phyloP scores from a whole-genome alignment of 2,888 invertebrate species.

The Andrena flavipes region DNA sequence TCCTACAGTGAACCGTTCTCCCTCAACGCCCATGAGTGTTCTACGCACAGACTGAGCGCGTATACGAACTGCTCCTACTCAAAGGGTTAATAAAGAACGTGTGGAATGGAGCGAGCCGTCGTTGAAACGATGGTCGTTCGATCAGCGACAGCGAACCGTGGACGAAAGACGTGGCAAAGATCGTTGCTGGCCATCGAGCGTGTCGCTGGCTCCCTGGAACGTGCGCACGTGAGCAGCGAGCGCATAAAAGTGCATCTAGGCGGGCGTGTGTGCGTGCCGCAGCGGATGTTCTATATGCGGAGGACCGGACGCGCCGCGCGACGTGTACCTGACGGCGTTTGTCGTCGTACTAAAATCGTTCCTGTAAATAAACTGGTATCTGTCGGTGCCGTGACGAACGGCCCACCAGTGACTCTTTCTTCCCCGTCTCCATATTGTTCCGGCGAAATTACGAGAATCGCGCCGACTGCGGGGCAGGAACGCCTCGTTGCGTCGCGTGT shows the following conservation, averaged over 20 bases:
- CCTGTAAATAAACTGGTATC: conserved; percentile 73
- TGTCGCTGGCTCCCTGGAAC: not conserved
- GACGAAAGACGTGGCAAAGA: not conserved
- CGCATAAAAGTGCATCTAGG: conserved; percentile 54
- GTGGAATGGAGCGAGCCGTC: no score
- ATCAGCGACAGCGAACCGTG: not conserved
- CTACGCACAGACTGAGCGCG: no score
- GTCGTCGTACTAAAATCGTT: conserved; percentile 69
- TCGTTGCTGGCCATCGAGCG: not conserved
- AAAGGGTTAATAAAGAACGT: no score
- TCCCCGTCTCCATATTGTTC: conserved; percentile 48
- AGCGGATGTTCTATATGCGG: conserved; percentile 82
- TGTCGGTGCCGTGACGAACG: conserved; percentile 37
- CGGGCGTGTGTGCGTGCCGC: conserved; percentile 20
- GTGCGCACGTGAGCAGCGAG: conserved; percentile 2
- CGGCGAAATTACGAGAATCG: conserved; percentile 35
- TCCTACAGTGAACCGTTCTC: no score
- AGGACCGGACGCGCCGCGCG: conserved; percentile 77
- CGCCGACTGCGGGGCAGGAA: conserved; percentile 8
- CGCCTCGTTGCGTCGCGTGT: conserved; percentile 14
- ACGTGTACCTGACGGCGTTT: conserved; percentile 73
- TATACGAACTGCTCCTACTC: no score
- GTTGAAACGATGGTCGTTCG: not conserved
- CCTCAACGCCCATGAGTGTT: no score
- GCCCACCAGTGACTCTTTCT: conserved; percentile 23